Base-by-base conservation (phyloP, 1,140 invertebrate genomes). In the Nebria ingens region DNA sequence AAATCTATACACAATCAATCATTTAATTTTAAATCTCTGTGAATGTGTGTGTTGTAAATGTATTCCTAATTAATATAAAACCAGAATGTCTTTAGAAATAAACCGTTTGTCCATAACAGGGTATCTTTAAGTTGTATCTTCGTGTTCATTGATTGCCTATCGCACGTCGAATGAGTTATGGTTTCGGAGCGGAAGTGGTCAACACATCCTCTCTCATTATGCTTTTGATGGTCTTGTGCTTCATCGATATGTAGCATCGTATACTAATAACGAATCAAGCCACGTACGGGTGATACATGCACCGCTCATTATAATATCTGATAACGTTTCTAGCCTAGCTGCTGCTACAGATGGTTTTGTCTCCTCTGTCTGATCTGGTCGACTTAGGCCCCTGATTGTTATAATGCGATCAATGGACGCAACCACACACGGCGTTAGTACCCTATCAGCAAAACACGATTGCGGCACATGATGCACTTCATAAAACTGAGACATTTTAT, bases 371-470 rank as follows among this genome's bases (percentile, higher is more conserved):
- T 52, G 53, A 58, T 58, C 57, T 11, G 15, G 40, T 45, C 50
- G 52, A 51, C 53, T 59, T 59, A 61, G 53, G 57, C 58, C n/a
- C n/a, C 58, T 56, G 58, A 61, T 61, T 61, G 58, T 59, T 57
- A 58, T 61, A 59, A 61, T 61, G 58, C 60, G 40, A 45, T 45
- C 40, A 45, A 4, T 17, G 40, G 17, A 45, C 9, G 53, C 52
- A 56, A 55, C 60, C 60, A 61, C 60, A 61, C 60, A 61, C 60
- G 58, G 58, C 53, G 60, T 55, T 61, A 57, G 55, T 61, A 55
- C 50, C 29, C 40, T 54, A 50, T n/a, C n/a, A n/a, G n/a, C n/a
- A n/a, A n/a, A n/a, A n/a, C n/a, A n/a, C n/a, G n/a, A n/a, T n/a
- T n/a, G n/a, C n/a, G 56, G 51, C 50, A 42, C 15, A 53, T 52